phyloP scores from a whole-genome alignment of 1,140 invertebrate species.

The Eumeta japonica region DNA sequence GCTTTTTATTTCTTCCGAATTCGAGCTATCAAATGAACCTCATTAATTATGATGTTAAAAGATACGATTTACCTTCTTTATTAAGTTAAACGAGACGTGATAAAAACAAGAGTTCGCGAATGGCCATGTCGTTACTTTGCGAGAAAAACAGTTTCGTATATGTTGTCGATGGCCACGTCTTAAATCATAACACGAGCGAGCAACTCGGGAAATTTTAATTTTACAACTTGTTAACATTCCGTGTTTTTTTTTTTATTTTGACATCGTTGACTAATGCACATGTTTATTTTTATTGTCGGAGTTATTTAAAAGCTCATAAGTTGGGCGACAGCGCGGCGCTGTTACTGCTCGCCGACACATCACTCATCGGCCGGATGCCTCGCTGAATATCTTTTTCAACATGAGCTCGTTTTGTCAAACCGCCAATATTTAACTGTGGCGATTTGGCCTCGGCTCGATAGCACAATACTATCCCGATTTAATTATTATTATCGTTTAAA shows the following conservation, averaged over 20 bases:
- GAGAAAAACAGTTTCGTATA: slow-evolving; percentile 5
- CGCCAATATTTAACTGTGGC: too few relatives aligned
- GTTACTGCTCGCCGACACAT: slow-evolving; percentile 47
- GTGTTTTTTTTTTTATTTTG: slow-evolving; percentile 53
- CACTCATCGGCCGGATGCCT: slow-evolving; percentile 48
- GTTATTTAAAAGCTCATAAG: slow-evolving; percentile 39
- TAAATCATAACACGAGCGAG: neutral
- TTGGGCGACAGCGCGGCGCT: slow-evolving; percentile 29
- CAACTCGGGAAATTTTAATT: slow-evolving; percentile 12
- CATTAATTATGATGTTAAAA: too few relatives aligned
- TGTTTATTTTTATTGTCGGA: slow-evolving; percentile 53
- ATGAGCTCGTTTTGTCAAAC: slow-evolving; percentile 34
- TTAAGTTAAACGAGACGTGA: too few relatives aligned
- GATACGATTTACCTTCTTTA: too few relatives aligned
- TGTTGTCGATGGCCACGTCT: too few relatives aligned
- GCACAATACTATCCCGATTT: too few relatives aligned
- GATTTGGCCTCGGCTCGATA: too few relatives aligned
- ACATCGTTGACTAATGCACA: slow-evolving; percentile 50
- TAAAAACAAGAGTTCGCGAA: too few relatives aligned
- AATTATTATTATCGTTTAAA: too few relatives aligned
- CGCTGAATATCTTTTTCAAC: slow-evolving; percentile 42
- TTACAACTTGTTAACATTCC: slow-evolving; percentile 31
- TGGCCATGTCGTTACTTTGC: too few relatives aligned
- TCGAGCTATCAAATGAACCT: slow-evolving; percentile 10
- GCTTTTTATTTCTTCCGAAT: slow-evolving; percentile 14